Conservation (phyloP, 2,113 vertebrate species). For the Halcyon malimbica region DNA sequence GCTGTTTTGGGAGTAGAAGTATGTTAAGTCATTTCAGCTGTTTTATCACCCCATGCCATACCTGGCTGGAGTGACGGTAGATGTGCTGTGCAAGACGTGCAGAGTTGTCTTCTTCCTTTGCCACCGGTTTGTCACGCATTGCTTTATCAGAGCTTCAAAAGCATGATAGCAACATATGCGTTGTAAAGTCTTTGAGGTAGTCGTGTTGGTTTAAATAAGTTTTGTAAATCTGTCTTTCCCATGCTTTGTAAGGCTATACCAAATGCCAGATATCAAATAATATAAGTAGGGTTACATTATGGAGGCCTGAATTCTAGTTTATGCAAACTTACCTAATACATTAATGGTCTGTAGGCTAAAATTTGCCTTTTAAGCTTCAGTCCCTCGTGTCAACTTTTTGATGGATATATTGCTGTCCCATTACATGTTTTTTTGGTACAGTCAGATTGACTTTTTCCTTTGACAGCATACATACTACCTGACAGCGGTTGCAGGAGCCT, state of each 20-base stretch:
- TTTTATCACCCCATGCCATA: not conserved
- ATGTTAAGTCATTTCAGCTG: not conserved
- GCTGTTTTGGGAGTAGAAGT: not conserved
- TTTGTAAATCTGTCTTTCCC: not conserved
- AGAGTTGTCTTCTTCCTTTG: not conserved
- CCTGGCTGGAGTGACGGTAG: not conserved
- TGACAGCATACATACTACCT: too few species aligned
- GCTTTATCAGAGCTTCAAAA: not conserved
- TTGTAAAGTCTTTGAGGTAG: not conserved
- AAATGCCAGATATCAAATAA: not conserved
- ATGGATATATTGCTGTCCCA: not conserved
- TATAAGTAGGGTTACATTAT: not conserved
- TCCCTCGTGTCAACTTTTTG: not conserved
- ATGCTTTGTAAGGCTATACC: not conserved
- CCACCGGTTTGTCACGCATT: not conserved
- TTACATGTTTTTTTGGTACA: not conserved
- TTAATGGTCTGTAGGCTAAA: not conserved
- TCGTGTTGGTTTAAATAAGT: not conserved
- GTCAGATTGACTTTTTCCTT: too few species aligned
- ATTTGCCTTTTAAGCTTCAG: not conserved
- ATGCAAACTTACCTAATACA: accelerated
- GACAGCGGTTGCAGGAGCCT: too few species aligned
- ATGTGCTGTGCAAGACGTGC: not conserved
- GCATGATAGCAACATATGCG: not conserved
- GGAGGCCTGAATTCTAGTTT: not conserved